Percentiles rank a stretch among this genome's conserved stretches.
phyloP scores from a whole-genome alignment of 2,888 invertebrate genomes.

The Caenorhabditis sulstoni region DNA sequence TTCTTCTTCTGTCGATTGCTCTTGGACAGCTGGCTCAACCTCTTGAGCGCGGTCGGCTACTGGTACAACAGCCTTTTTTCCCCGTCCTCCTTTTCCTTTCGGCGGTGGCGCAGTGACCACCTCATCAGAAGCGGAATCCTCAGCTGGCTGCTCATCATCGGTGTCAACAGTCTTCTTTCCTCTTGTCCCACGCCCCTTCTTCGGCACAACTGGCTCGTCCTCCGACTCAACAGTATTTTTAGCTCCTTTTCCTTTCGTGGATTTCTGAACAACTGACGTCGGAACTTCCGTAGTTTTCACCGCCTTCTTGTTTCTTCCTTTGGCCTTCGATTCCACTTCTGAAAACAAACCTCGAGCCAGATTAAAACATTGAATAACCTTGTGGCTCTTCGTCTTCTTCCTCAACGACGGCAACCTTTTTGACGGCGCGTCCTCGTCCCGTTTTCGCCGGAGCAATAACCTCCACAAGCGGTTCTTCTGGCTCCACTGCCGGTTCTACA shows the following conservation, averaged over 20 bases:
- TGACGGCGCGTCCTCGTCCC: slow-evolving; percentile 5
- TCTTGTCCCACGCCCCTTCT: not conserved
- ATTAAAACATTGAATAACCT: not conserved
- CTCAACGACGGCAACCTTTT: not conserved
- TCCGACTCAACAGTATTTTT: not conserved
- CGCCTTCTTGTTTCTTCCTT: slow-evolving; percentile 2
- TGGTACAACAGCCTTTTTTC: not conserved
- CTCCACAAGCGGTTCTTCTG: not conserved
- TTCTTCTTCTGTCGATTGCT: not conserved
- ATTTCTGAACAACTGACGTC: not conserved
- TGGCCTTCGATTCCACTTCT: not conserved
- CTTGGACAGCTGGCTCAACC: not conserved
- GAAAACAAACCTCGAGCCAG: not conserved
- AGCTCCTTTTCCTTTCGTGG: not conserved
- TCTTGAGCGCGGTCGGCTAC: too few relatives aligned
- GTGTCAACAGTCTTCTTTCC: not conserved
- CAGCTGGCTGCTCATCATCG: slow-evolving; percentile 1
- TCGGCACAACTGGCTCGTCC: not conserved
- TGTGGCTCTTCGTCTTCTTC: not conserved
- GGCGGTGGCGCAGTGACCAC: not conserved
- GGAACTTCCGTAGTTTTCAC: not conserved
- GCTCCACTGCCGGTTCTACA: not conserved
- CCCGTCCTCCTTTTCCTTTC: not conserved
- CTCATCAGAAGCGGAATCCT: not conserved
- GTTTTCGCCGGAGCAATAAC: not conserved